Base-by-base conservation (phyloP, 2,113 vertebrate species). In the Tor tambroides region DNA sequence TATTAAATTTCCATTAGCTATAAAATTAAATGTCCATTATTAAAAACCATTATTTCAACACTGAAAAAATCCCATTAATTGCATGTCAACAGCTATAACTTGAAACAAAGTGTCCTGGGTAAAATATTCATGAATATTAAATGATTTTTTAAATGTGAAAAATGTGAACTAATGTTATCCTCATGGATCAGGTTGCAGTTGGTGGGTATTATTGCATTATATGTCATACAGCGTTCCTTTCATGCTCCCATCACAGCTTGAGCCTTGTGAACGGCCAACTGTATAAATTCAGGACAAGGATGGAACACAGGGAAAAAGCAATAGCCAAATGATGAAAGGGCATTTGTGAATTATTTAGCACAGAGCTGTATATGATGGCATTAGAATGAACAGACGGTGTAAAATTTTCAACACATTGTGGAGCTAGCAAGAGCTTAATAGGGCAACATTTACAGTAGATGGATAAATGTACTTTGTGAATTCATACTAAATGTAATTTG, bases 271-370 rank as follows among this genome's bases (percentile, higher is more conserved):
- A 80, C 26, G 5, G 23, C 49, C 23, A 76, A 51, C 67, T 46
- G 72, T 75, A 87, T 87, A 63, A 76, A 87, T 83, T 87, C 54
- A 87, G 80, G 54, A 76, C 67, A 83, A 83, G 46, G 76, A 71
- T 72, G 72, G 63, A 82, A 63, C 65, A 35, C 51, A 59, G 35
- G 51, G 79, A 63, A 83, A 46, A 81, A 43, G 78, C 38, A 82
- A 75, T 10, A 61, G 80, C 86, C 86, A 87, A 87, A 83, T 83
- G 80, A 74, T 65, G 79, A 63, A 74, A 87, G 79, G 86, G 83
- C 69, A 84, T 84, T 84, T 83, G 69, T 87, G 71, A 81, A 87
- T 87, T 83, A 87, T 87, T 87, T 83, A 87, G 41, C 54, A 63
- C 15, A 30, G 28, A 76, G 86, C 79, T 82, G 69, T 87, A 75